Evolutionary conservation across 2,113 vertebrate species (phyloP).

Genomic region (Ptilonorhynchus violaceus): DNA sequence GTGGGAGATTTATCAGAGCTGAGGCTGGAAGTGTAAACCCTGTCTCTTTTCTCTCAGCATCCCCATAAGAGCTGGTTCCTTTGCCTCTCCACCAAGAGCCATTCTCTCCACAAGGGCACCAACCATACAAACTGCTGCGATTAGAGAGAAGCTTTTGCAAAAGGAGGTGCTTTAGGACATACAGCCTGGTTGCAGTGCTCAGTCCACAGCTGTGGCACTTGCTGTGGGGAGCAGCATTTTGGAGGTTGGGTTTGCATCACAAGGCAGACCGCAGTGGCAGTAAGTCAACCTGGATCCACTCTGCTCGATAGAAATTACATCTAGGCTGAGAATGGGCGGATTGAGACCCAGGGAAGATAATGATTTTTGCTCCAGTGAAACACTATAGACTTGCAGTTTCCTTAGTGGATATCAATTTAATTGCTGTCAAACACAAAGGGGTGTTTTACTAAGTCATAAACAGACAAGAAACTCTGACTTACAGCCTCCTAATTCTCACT

Average conservation of each 20-base stretch:
- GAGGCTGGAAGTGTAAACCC: neutral
- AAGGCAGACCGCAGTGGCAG: neutral
- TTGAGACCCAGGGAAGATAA: neutral
- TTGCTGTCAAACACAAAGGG: neutral
- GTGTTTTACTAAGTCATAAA: conserved; percentile 13
- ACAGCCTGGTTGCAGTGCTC: neutral
- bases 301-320: neutral
- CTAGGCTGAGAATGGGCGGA: neutral
- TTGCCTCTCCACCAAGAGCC: neutral
- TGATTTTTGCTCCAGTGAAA: conserved; percentile 24
- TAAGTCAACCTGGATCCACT: neutral
- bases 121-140: fast-evolving
- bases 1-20: neutral
- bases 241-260: neutral
- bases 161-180: neutral
- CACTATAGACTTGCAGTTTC: neutral
- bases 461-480: neutral
- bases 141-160: neutral
- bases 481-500: neutral
- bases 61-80: neutral
- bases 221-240: neutral
- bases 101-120: neutral
- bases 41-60: neutral
- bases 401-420: neutral
- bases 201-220: neutral